These are phyloP conservation scores for Exaiptasia diaphana DNA, from an alignment of 64 coral and sea anemone genomes.

Conservation along the genomic window DNA sequence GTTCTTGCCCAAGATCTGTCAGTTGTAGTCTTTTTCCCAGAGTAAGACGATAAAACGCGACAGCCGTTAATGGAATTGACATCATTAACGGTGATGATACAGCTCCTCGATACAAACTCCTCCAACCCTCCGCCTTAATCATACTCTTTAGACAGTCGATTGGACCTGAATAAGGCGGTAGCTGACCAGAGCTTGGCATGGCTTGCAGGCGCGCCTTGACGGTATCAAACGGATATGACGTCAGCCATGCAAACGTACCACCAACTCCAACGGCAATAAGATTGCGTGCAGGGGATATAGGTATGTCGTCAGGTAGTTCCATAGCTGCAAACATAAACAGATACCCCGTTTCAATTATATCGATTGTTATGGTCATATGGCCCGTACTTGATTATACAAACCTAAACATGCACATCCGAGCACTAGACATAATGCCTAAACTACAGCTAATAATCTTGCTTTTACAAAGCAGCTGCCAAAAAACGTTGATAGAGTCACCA, in stretches of 20 bases:
- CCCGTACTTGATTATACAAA: too few species aligned
- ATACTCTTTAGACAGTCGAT: slow-evolving; percentile 34
- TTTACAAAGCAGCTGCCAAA: too few species aligned
- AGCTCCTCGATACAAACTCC: slow-evolving; percentile 48
- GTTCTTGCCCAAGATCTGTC: neutral
- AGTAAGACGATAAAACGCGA: slow-evolving; percentile 59
- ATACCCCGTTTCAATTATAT: too few species aligned
- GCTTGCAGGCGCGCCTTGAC: slow-evolving; percentile 46
- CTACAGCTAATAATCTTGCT: too few species aligned
- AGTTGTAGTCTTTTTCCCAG: slow-evolving; percentile 52
- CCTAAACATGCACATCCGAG: too few species aligned
- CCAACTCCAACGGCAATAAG: slow-evolving; percentile 12
- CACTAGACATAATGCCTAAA: too few species aligned
- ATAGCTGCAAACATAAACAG: too few species aligned
- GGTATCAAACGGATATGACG: slow-evolving; percentile 25
- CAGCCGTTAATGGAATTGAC: slow-evolving; percentile 38
- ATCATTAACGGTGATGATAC: slow-evolving; percentile 55
- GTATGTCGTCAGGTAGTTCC: too few species aligned
- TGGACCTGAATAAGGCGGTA: neutral
- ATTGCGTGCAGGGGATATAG: neutral
- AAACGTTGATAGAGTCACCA: too few species aligned
- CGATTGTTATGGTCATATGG: too few species aligned
- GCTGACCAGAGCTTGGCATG: neutral
- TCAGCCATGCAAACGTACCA: neutral
- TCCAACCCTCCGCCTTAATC: slow-evolving; percentile 6